Percentiles rank a stretch among this genome's conserved stretches.
Conservation (phyloP, 1,140 invertebrate genomes). For the Neoseiulus cucumeris region DNA sequence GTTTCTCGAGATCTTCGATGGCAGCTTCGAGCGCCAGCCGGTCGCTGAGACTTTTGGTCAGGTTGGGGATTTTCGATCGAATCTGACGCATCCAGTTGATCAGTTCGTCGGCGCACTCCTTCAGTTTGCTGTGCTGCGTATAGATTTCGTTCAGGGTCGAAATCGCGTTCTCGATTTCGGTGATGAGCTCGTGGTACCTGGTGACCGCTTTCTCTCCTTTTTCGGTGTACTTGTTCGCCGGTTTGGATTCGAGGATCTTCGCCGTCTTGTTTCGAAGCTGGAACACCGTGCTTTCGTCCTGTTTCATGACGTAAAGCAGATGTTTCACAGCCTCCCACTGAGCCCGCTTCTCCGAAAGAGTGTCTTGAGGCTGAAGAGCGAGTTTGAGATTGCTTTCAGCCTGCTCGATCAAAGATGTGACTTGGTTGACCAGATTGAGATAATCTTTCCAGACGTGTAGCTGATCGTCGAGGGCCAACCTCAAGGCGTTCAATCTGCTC, state of each 20-base stretch:
- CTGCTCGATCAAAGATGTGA: conserved; percentile 58
- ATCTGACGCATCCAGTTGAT: conserved; percentile 60
- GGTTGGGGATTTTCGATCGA: conserved; percentile 63
- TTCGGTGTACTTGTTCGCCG: conserved; percentile 54
- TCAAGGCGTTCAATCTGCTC: conserved; percentile 68
- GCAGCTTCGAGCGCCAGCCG: conserved; percentile 69
- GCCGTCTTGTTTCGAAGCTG: conserved; percentile 58
- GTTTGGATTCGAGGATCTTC: conserved; percentile 65
- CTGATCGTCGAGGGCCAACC: conserved; percentile 62
- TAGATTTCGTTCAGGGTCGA: not conserved
- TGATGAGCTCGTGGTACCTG: not conserved
- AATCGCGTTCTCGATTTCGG: not conserved
- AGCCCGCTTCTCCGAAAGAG: conserved; percentile 57
- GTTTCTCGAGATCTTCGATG: conserved; percentile 33
- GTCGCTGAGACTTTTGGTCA: conserved; percentile 59
- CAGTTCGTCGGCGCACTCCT: conserved; percentile 69
- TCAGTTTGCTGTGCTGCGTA: conserved; percentile 35
- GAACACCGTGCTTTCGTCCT: conserved; percentile 80
- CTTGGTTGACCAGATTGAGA: conserved; percentile 60
- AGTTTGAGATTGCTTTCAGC: conserved; percentile 49
- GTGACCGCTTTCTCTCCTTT: conserved; percentile 32
- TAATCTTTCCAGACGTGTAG: conserved; percentile 72
- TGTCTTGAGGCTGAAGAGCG: conserved; percentile 48
- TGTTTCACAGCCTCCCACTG: conserved; percentile 62
- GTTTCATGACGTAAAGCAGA: conserved; percentile 22